Conservation (phyloP, 2,113 vertebrate genomes). For the Piprites chloris region DNA sequence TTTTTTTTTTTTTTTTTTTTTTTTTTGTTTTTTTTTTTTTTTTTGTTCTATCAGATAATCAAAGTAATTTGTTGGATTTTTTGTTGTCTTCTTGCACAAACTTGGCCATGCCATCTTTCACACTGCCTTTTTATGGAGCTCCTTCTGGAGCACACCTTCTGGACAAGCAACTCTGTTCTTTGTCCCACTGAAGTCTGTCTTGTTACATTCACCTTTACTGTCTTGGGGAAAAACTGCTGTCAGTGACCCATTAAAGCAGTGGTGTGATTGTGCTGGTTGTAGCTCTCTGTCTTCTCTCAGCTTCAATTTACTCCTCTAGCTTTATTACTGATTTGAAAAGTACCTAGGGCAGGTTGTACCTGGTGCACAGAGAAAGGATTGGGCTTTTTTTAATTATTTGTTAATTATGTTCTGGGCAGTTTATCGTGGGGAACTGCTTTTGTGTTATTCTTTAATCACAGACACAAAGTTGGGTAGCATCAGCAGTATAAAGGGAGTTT, state of each 20-base stretch:
- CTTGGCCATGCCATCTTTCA: neutral
- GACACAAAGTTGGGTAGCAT: neutral
- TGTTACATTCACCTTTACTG: neutral
- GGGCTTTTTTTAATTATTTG: neutral
- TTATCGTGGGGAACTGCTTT: neutral
- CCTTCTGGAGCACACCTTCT: neutral
- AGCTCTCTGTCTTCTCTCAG: neutral
- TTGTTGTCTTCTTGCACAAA: neutral
- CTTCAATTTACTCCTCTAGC: neutral
- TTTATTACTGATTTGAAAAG: neutral
- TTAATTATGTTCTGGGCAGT: neutral
- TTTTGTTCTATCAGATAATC: neutral
- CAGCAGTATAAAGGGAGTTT: neutral
- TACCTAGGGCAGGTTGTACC: neutral
- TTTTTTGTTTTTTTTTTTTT: neutral
- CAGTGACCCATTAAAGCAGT: neutral
- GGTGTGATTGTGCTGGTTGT: neutral
- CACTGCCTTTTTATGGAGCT: neutral
- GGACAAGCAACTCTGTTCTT: neutral
- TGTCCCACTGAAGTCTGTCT: neutral
- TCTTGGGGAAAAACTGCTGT: neutral
- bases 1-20: neutral
- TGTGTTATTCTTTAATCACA: neutral
- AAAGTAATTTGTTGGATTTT: neutral
- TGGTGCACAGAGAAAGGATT: neutral